Evolutionary conservation across 2,888 invertebrate species (phyloP).

Genomic region (Aphidius colemani): DNA sequence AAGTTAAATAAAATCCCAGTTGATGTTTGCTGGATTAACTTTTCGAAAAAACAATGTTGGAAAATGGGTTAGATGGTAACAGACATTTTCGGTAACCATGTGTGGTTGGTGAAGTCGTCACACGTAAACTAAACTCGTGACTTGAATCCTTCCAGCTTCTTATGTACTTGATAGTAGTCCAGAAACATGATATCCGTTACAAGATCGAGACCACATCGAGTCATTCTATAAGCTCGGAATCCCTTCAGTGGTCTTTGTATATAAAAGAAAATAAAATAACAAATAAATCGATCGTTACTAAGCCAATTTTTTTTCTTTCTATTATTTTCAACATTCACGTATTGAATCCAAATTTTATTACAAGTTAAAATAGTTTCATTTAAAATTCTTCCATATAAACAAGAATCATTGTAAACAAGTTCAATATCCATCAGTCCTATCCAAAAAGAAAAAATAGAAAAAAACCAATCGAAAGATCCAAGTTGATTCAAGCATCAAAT

Average conservation of each 20-base stretch:
- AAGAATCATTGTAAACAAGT: too few species aligned
- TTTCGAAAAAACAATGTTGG: conserved; percentile 3
- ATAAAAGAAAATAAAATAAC: neutral
- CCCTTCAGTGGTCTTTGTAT: neutral
- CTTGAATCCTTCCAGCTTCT: conserved; percentile 28
- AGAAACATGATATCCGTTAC: conserved; percentile 6
- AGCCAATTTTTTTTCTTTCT: too few species aligned
- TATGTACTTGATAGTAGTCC: too few species aligned
- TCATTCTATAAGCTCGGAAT: neutral
- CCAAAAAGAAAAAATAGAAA: too few species aligned
- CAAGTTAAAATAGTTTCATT: too few species aligned
- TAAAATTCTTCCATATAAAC: too few species aligned
- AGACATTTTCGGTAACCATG: conserved; percentile 3
- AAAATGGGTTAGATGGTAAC: conserved; percentile 6
- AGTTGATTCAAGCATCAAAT: too few species aligned
- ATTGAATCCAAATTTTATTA: too few species aligned
- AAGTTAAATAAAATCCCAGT: too few species aligned
- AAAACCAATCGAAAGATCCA: too few species aligned
- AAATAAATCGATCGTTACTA: neutral
- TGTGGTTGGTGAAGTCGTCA: conserved; percentile 26
- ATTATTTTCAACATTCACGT: too few species aligned
- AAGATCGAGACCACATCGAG: conserved; percentile 10
- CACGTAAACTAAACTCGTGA: conserved; percentile 39
- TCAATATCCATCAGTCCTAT: too few species aligned
- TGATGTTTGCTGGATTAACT: neutral